These are phyloP conservation scores for Dysdera silvatica DNA, from an alignment of 1,140 invertebrate species.

Conservation along the genomic window DNA sequence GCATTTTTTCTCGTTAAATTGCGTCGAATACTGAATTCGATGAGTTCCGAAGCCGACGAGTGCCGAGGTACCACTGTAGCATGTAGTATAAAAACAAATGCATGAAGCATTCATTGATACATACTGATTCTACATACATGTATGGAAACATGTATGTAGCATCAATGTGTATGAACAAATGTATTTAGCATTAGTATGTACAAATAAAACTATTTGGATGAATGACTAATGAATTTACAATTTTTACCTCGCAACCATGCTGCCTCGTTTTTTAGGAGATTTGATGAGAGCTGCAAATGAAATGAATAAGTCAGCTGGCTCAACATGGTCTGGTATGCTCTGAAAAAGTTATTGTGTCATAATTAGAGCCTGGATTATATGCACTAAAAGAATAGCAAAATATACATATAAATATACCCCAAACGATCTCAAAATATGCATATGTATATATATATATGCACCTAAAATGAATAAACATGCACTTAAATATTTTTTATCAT, in stretches of 20 bases:
- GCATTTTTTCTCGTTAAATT: no score
- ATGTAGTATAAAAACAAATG: no score
- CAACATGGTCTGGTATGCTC: constrained; percentile 51
- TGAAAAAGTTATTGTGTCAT: constrained; percentile 35
- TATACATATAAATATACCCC: no score
- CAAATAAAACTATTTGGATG: neutral
- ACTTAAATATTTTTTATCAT: no score
- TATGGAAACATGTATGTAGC: neutral
- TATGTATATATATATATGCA: no score
- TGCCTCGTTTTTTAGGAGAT: constrained; percentile 46
- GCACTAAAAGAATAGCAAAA: no score
- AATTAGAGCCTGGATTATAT: no score
- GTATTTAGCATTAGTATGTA: neutral
- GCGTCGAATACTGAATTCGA: no score
- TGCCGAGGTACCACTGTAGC: no score
- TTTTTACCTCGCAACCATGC: constrained; percentile 51
- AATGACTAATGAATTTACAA: constrained; percentile 4
- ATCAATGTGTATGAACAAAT: neutral
- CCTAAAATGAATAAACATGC: no score
- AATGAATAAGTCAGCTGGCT: constrained; percentile 48
- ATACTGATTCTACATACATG: neutral
- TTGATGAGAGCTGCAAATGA: constrained; percentile 43
- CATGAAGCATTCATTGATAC: neutral
- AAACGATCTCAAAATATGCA: no score
- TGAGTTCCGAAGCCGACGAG: no score